Percentiles rank a stretch among this genome's conserved stretches.
phyloP scores from a whole-genome alignment of 92 coral and sea anemone genomes.

The Siderastrea radians region DNA sequence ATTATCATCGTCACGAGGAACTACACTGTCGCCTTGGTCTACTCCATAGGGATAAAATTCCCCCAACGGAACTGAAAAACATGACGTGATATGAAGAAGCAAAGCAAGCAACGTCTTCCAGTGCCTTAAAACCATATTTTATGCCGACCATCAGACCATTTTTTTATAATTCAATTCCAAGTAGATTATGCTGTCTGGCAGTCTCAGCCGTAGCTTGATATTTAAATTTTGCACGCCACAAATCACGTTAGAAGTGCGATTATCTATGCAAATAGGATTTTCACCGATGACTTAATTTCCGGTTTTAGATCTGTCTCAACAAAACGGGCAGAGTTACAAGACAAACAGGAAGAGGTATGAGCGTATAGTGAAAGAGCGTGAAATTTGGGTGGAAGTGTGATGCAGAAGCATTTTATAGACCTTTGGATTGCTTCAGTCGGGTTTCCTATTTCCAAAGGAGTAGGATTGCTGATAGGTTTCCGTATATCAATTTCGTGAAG shows the following conservation, averaged over 20 bases:
- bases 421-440: no score
- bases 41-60: conserved; percentile 82
- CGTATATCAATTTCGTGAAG: no score
- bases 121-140: background rate
- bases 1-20: conserved; percentile 73
- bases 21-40: conserved; percentile 38
- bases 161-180: background rate
- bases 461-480: no score
- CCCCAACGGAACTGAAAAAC: conserved; percentile 38
- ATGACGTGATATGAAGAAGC: background rate
- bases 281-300: background rate
- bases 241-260: background rate
- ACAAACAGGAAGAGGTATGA: background rate
- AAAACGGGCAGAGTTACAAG: background rate
- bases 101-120: background rate
- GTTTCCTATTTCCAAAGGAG: no score
- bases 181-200: background rate
- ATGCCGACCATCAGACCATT: background rate
- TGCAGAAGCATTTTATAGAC: no score
- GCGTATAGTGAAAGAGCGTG: no score
- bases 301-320: conserved; percentile 1
- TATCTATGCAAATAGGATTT: conserved; percentile 1
- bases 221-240: background rate
- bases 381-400: no score
- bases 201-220: background rate